A percentile compares a stretch with the other conserved stretches of the same genome.
phyloP scores from a whole-genome alignment of 2,113 vertebrate genomes.

The Tichodroma muraria region DNA sequence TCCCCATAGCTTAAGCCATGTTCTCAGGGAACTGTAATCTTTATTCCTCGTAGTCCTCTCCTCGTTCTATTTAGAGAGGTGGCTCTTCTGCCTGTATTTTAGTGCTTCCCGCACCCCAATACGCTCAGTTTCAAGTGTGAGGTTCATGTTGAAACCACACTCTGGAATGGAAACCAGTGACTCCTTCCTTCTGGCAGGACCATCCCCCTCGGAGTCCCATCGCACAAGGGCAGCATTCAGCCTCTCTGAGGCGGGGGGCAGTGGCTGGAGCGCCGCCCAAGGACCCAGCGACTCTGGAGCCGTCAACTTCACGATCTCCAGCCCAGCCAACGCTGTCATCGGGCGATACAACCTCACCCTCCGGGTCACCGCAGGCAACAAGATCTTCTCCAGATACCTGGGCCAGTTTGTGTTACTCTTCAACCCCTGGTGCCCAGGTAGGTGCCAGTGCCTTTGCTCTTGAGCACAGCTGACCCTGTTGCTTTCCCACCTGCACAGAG shows the following conservation, averaged over 20 bases:
- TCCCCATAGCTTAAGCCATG: neutral
- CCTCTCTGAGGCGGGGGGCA: neutral
- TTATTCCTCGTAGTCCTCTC: neutral
- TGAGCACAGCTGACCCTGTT: neutral
- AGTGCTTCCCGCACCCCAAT: accelerated
- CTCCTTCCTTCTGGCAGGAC: slow-evolving; percentile 47
- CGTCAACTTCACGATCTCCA: slow-evolving; percentile 46
- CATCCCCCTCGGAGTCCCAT: slow-evolving; percentile 69
- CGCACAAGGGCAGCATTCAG: slow-evolving; percentile 70
- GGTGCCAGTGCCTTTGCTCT: neutral
- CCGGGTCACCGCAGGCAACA: slow-evolving; percentile 60
- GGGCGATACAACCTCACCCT: slow-evolving; percentile 78
- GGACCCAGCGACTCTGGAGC: neutral
- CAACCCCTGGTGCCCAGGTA: slow-evolving; percentile 93
- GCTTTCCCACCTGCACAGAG: neutral
- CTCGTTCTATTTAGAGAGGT: neutral
- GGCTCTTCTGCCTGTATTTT: neutral
- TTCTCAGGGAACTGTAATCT: neutral
- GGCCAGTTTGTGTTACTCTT: slow-evolving; percentile 84
- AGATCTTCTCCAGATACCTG: slow-evolving; percentile 45
- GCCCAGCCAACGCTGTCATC: slow-evolving; percentile 77
- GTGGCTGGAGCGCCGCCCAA: slow-evolving; percentile 58
- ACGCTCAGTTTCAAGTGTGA: neutral
- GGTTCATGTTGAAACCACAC: neutral
- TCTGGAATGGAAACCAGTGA: neutral